Evolutionary conservation across 2,797 vertebrate species (phyloP), one percentile per base, ranked within the genome.

Genomic region (Lycodopsis pacificus): DNA sequence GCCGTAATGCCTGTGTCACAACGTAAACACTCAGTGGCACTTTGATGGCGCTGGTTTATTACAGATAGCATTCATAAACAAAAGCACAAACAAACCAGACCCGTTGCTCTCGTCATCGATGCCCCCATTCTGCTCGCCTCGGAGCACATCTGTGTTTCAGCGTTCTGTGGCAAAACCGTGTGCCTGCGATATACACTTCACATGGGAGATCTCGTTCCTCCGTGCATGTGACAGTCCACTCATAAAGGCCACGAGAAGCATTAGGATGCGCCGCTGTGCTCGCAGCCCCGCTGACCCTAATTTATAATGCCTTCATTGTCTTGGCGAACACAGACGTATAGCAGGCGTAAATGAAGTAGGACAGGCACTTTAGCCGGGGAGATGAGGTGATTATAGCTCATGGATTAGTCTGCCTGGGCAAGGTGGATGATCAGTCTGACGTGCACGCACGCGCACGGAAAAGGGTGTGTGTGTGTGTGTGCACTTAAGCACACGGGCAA

Each of bases 301-400:
- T 94, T 91, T 82, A 91, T 89, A 93, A 94, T 73, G 86, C 87
- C 87, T 89, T 72, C 81, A 91, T 92, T 92, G 92, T 94, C 85
- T 91, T 80, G 87, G 80, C 64, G 77, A 90, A 87, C 85, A 85
- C 87, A 89, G 88, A 89, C 86, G 68, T 88, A 82, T 79, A 89
- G 88, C 81, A 83, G 85, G 78, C 82, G 70, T 73, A 92, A 91
- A 92, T 90, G 86, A 93, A 91, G 89, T 80, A 85, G 90, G 89
- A 93, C 92, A 94, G 91, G 82, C 89, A 87, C 88, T 86, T 90
- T 78, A 87, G 80, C 88, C 51, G 79, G 68, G 83, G 84, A 92
- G 89, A 93, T 89, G 87, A 93, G 86, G 88, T 87, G 90, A 94
- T 93, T 91, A 92, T 80, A 79, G 84, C 87, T 83, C 88, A 73